Conservation (phyloP, 2,113 vertebrate species). For the Petromus typicus region DNA sequence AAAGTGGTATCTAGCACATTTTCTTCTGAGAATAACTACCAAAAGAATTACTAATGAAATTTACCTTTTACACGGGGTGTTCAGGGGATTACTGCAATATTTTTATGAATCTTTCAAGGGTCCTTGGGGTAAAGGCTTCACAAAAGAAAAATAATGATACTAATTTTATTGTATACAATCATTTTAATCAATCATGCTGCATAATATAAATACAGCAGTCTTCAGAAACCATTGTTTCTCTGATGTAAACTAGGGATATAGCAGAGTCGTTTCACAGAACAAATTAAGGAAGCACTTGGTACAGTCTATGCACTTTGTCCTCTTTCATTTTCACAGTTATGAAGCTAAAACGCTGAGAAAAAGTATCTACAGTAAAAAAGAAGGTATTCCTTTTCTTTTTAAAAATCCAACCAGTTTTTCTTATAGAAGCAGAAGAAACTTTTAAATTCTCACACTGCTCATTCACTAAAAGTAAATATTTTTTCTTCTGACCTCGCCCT, state of each 20-base stretch:
- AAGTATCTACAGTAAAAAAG: background rate
- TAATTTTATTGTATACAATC: conserved; percentile 58
- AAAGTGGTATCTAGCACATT: background rate
- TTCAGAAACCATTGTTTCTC: background rate
- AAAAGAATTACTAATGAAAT: conserved; percentile 48
- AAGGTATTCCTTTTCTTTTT: background rate
- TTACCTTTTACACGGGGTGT: background rate
- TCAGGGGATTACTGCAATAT: conserved; percentile 5
- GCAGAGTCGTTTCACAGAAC: conserved; percentile 72
- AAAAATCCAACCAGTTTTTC: background rate
- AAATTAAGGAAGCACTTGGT: conserved; percentile 71
- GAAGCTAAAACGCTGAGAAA: conserved; percentile 46
- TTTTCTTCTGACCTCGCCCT: background rate
- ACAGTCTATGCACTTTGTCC: conserved; percentile 46
- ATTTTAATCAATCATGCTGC: conserved; percentile 56
- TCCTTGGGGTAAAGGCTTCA: conserved; percentile 3
- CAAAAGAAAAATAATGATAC: conserved; percentile 51
- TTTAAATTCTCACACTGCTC: background rate
- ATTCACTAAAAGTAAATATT: background rate
- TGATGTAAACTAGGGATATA: conserved; percentile 59
- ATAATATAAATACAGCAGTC: conserved; percentile 58
- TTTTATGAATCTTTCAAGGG: conserved; percentile 47
- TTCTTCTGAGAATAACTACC: conserved; percentile 40
- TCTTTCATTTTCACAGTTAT: conserved; percentile 53
- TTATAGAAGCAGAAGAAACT: conserved; percentile 13